Base-by-base conservation (phyloP, 2,888 invertebrate genomes). In the Eupithecia centaureata region DNA sequence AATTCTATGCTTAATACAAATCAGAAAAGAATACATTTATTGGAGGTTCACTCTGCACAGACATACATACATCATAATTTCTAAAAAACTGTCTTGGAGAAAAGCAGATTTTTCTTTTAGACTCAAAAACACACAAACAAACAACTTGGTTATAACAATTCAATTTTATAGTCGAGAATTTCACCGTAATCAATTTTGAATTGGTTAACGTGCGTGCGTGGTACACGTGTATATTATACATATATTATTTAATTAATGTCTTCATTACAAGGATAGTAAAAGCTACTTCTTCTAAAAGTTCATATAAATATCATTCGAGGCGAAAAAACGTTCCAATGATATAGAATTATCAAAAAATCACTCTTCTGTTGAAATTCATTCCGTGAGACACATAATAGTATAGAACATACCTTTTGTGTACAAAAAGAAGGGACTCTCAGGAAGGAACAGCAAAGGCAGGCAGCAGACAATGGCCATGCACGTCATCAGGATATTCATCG, bases 361-460 rank as follows among this genome's bases (percentile, higher is more conserved):
- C 1, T 33, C 33, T 5, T 12, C 8, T n/a, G 47, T n/a, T 47
- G 1, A 12, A 52, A 0, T 1, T 13, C 13, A 52, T 52, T 2
- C 7, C 5, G 5, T 18, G 27, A 13, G 52, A 15, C 18, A 47
- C 27, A 15, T 27, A 18, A 33, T 33, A 1, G 47, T 30, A n/a
- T n/a, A 12, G 30, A 22, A 71, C 67, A 75, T 64, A 85, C 86
- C 87, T 81, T 81, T 83, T 22, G 79, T 73, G 70, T 84, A 81
- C 27, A 85, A 76, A 69, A 77, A 83, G 71, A 77, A 82, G 0
- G 87, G 87, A 47, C 83, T 85, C 32, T 86, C 84, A 0, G 86
- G 87, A 33, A 87, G 28, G 57, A 82, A 79, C 1, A 82, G 10
- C n/a, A 83, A 25, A 0, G 86, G 83, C 4, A 83, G 2, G 76